These are phyloP conservation scores for Adrianichthys oophorus DNA, from an alignment of 2,797 vertebrate species.

Conservation along the genomic window DNA sequence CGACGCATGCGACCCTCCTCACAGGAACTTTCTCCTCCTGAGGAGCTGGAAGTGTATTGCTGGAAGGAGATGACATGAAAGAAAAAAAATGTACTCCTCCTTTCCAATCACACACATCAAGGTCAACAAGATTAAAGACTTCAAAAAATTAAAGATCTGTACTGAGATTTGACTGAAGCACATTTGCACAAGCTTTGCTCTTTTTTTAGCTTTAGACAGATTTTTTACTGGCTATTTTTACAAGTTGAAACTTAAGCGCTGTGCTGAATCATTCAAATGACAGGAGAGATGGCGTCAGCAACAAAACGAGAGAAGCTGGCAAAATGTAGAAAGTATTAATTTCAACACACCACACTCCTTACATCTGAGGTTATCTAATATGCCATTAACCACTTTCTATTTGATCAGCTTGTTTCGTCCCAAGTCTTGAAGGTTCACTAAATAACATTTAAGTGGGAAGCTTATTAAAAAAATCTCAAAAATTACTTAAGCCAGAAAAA, in stretches of 20 bases:
- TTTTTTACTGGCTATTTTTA: slow-evolving; percentile 9
- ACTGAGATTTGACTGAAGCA: no score
- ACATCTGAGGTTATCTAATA: slow-evolving; percentile 3
- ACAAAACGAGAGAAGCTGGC: slow-evolving; percentile 1
- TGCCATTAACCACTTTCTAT: not conserved
- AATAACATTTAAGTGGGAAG: slow-evolving; percentile 1
- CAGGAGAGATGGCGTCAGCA: slow-evolving; percentile 10
- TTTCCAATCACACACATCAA: not conserved
- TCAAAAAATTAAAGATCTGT: not conserved
- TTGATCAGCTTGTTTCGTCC: not conserved
- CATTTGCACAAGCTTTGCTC: not conserved
- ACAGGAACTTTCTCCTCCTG: slow-evolving; percentile 97
- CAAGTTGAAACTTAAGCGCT: slow-evolving; percentile 1
- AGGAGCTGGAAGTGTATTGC: slow-evolving; percentile 98
- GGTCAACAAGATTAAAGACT: not conserved
- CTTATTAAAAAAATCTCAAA: not conserved
- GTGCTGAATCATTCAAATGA: slow-evolving; percentile 9
- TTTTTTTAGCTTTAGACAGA: slow-evolving; percentile 2
- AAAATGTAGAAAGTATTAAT: not conserved
- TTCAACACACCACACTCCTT: not conserved
- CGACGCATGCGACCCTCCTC: slow-evolving; percentile 97
- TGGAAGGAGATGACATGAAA: slow-evolving; percentile 31
- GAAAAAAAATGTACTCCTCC: slow-evolving; percentile 24
- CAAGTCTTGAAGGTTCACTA: not conserved
- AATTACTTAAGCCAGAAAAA: no score